A percentile compares a stretch with the other conserved stretches of the same genome.
Conservation (phyloP, 2,888 invertebrate genomes). For the Gisinianus flammeolus region DNA sequence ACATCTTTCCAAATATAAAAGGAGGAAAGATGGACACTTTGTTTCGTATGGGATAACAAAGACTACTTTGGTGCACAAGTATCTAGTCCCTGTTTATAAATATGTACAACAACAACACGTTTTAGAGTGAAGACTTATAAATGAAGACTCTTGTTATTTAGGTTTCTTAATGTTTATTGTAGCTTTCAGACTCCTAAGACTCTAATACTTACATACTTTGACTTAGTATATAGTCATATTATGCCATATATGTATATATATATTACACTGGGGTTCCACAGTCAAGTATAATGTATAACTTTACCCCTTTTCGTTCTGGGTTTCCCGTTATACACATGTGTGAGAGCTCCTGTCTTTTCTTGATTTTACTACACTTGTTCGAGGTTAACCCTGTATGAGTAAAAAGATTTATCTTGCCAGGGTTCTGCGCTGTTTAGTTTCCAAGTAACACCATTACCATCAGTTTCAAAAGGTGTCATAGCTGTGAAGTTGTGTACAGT, state of each 20-base stretch:
- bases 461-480: too few species aligned
- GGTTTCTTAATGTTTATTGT: not conserved
- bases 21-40: not conserved
- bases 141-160: not conserved
- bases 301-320: not conserved
- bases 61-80: not conserved
- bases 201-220: too few species aligned
- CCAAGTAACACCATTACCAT: not conserved
- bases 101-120: not conserved
- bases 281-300: not conserved
- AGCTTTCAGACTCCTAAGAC: too few species aligned
- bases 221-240: too few species aligned
- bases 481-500: too few species aligned
- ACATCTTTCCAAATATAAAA: not conserved
- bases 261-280: too few species aligned
- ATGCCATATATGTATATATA: too few species aligned
- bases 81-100: too few species aligned
- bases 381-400: not conserved
- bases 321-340: not conserved
- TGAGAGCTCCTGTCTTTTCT: not conserved
- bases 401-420: not conserved
- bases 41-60: not conserved
- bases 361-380: too few species aligned
- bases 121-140: not conserved
- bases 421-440: not conserved